A percentile compares a stretch with the other conserved stretches of the same genome.
phyloP scores from a whole-genome alignment of 1,140 invertebrate species.

The Drosophila busckii region DNA sequence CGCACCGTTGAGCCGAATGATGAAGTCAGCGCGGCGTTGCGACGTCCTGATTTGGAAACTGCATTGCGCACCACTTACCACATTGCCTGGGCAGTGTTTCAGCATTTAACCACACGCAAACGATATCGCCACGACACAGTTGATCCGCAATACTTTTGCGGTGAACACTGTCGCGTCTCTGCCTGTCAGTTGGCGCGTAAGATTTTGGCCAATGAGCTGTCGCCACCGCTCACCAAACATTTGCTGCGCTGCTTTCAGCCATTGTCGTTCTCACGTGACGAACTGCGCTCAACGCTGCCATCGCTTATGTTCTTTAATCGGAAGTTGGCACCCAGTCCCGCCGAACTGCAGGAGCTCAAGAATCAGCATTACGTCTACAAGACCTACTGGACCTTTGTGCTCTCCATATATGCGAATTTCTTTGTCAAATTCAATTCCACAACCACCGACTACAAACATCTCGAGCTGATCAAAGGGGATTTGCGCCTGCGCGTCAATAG shows the following conservation, averaged over 20 bases:
- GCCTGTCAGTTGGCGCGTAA: conserved; percentile 69
- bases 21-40: conserved; percentile 30
- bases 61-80: conserved; percentile 69
- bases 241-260: conserved; percentile 72
- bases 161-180: conserved; percentile 62
- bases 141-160: conserved; percentile 68
- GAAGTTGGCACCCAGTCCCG: conserved; percentile 63
- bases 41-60: conserved; percentile 43
- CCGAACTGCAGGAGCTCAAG: conserved; percentile 62
- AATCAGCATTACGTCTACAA: conserved; percentile 76
- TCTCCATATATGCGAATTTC: conserved; percentile 75
- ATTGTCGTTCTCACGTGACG: conserved; percentile 64
- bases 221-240: conserved; percentile 60
- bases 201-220: conserved; percentile 70
- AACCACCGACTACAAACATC: conserved; percentile 49
- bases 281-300: conserved; percentile 65
- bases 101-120: conserved; percentile 60
- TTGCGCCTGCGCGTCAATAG: conserved; percentile 55
- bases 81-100: conserved; percentile 76
- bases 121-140: conserved; percentile 62
- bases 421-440: conserved; percentile 67
- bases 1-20: conserved; percentile 18
- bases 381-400: conserved; percentile 75
- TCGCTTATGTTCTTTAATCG: conserved; percentile 76
- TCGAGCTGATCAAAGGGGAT: conserved; percentile 66